phyloP scores from a whole-genome alignment of 2,888 invertebrate genomes.

The Cantharis nigra region DNA sequence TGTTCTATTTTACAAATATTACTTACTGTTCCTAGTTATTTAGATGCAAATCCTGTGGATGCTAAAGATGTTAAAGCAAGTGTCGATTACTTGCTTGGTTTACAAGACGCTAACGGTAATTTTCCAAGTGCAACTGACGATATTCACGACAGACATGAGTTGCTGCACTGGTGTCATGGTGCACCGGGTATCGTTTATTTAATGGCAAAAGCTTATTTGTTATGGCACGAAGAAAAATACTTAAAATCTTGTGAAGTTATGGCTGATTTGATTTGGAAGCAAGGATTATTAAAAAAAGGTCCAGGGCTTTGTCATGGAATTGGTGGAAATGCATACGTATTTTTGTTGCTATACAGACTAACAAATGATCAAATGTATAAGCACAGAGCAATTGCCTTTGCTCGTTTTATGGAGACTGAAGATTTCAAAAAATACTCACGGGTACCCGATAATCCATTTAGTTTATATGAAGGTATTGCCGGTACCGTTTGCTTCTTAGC shows the following conservation, averaged over 20 bases:
- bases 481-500: conserved; percentile 83
- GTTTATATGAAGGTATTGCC: conserved; percentile 84
- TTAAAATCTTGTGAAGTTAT: conserved; percentile 69
- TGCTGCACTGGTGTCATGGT: conserved; percentile 92
- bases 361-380: conserved; percentile 73
- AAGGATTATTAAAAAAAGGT: conserved; percentile 83
- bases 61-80: conserved; percentile 65
- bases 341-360: conserved; percentile 74
- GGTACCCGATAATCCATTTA: conserved; percentile 80
- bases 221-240: conserved; percentile 76
- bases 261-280: conserved; percentile 80
- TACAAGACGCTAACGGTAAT: conserved; percentile 70
- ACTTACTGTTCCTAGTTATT: conserved; percentile 63
- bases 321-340: conserved; percentile 81
- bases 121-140: conserved; percentile 70
- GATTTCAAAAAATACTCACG: conserved; percentile 70
- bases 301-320: conserved; percentile 91
- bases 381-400: conserved; percentile 76
- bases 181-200: conserved; percentile 82
- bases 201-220: conserved; percentile 78
- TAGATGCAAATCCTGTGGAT: conserved; percentile 59
- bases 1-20: conserved; percentile 69
- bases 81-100: conserved; percentile 67
- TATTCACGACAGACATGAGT: conserved; percentile 64
- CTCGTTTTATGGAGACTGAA: conserved; percentile 70